These are phyloP conservation scores for Neomonachus schauinslandi DNA, from an alignment of 2,113 vertebrate species.

Conservation along the genomic window DNA sequence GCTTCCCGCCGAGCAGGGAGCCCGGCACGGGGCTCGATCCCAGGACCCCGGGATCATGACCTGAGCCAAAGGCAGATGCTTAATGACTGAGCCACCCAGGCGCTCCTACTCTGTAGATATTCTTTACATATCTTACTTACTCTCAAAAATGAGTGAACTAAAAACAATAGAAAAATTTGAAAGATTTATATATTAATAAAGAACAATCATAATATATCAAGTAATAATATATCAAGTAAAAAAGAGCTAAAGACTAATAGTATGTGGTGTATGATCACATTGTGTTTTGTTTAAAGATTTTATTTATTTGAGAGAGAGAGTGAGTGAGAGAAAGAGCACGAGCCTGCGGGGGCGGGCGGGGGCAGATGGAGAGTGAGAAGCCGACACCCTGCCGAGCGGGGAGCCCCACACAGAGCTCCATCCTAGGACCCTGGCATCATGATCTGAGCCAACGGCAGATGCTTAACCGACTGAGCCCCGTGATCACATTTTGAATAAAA, in stretches of 20 bases:
- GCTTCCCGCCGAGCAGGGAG: too few species aligned
- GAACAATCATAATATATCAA: not conserved
- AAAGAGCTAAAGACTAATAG: not conserved
- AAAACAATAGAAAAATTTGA: not conserved
- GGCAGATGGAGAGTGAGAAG: not conserved
- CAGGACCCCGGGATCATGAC: too few species aligned
- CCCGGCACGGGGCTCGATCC: too few species aligned
- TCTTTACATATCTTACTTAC: not conserved
- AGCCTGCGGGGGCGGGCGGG: not conserved
- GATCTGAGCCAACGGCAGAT: not conserved
- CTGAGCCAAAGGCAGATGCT: too few species aligned
- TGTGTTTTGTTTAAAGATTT: not conserved
- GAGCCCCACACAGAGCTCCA: not conserved
- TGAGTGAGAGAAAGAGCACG: not conserved
- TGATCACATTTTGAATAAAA: not conserved
- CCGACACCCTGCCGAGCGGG: not conserved
- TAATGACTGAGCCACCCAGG: too few species aligned
- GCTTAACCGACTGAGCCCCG: not conserved
- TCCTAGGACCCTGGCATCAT: not conserved
- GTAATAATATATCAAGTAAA: not conserved
- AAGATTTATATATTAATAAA: not conserved
- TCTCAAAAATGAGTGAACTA: not conserved
- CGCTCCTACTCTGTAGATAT: too few species aligned
- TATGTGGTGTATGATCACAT: not conserved
- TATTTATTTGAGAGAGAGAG: not conserved